These are phyloP conservation scores for Epirrhoe tristata DNA, from an alignment of 2,888 invertebrate species.

Conservation along the genomic window DNA sequence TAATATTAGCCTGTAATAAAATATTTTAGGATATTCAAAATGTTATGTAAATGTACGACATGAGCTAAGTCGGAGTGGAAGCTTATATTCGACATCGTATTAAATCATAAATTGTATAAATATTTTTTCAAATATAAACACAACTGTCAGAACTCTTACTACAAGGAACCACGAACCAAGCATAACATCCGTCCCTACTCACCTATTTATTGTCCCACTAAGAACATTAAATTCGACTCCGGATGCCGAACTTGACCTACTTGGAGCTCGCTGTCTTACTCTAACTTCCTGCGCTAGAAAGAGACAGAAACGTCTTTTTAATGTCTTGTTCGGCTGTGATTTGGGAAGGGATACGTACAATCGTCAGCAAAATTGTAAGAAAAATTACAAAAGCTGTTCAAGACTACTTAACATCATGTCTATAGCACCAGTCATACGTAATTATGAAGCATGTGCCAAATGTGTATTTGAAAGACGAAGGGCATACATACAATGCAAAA, in stretches of 20 bases:
- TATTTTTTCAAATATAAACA: background rate
- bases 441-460: no score
- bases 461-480: no score
- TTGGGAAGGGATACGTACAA: background rate
- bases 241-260: constrained; percentile 70
- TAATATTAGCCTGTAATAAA: no score
- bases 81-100: no score
- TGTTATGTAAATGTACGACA: no score
- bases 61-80: no score
- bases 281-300: constrained; percentile 17
- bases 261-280: constrained; percentile 44
- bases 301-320: constrained; percentile 21
- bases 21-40: no score
- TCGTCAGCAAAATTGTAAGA: background rate
- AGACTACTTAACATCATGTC: background rate
- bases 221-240: constrained; percentile 57
- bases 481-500: no score
- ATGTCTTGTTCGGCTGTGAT: constrained; percentile 23
- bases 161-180: background rate
- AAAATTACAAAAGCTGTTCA: background rate
- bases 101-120: no score
- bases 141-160: constrained; percentile 6
- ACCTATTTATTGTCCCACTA: constrained; percentile 58
- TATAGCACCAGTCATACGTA: background rate
- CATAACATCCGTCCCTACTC: constrained; percentile 9